Evolutionary conservation across 2,113 vertebrate genomes (phyloP), one percentile per base, ranked within the genome.

Genomic region (Corythaeola cristata): DNA sequence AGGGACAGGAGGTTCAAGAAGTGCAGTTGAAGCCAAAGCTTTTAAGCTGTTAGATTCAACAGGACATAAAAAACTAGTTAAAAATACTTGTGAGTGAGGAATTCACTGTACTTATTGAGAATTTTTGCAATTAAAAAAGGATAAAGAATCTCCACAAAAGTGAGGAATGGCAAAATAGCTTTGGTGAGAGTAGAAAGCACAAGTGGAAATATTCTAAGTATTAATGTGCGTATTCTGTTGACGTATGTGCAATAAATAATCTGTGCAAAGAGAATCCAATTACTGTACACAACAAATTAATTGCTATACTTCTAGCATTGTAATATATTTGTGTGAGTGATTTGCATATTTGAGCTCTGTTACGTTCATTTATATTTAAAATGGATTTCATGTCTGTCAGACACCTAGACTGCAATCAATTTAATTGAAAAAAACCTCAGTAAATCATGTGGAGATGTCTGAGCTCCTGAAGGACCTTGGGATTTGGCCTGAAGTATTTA

Each of bases 1-100:
- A 93, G 81, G 68, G 30, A 81, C 28, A n/a, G 47, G 32, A 88
- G 49, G n/a, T 91, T 96, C 71, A 73, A 79, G 92, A 88, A 76
- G 24, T 82, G 62, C 49, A 53, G 67, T 49, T 59, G 64, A 84
- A 96, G 53, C 53, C 47, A 88, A 91, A 93, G 85, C 64, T 80
- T 76, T 91, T 88, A 91, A 94, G 67, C 71, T 68, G 32, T 59
- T 91, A 59, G 45, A 93, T 86, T 74, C 64, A 74, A 56, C 17
- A 30, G 82, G 56, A 67, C 60, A 71, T 1, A 1, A 78, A 82
- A 88, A 96, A 53, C 24, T 28, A 68, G 59, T 84, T 95, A 59
- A 88, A 90, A 92, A 82, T 78, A 87, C 73, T 84, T 56, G 13
- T 35, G 58, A 41, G 45, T n/a, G 62, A 52, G 37, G 71, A 58